Evolutionary conservation across 2,797 vertebrate species (phyloP), one percentile per base, ranked within the genome.

Genomic region (Diglossa cyanea): DNA sequence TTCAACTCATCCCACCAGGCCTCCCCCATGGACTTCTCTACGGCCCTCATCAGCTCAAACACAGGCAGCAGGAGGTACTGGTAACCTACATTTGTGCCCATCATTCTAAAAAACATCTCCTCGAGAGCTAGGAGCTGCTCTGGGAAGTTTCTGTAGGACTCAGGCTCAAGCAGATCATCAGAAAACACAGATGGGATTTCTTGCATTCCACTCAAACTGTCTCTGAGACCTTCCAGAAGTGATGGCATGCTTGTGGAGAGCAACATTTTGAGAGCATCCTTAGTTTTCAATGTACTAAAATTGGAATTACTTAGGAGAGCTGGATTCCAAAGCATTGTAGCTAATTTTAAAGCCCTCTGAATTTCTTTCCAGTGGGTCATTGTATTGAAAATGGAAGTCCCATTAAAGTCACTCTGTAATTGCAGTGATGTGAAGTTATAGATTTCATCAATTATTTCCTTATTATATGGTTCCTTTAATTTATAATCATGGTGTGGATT

Each of bases 381-480:
- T 93, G 92, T 61, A 81, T 62, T 48, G 72, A 93, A 90, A 90
- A 95, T 81, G 67, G 94, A 83, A 93, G 95, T 93, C 48, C 58
- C 55, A 71, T 95, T 95, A 80, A 94, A 95, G 70, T 81, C 71
- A 30, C 73, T 92, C 58, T 66, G 90, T 95, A 96, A 95, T 88
- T 94, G 94, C 72, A 60, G 31, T 40, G 83, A 96, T 80, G 88
- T 92, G 79, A 97, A 92, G 77, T 95, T 97, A 96, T 90, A 93
- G 89, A 94, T 92, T 86, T 95, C 88, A 92, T 91, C 88, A 92
- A 96, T 95, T 96, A 95, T 86, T 95, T 96, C 70, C 66, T 95
- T 95, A 95, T 93, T 94, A 94, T 97, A 94, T 81, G 67, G 48
- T 76, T 96, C 86, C 63, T 88, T 95, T 94, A 92, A 95, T 89